phyloP scores from a whole-genome alignment of 2,797 vertebrate species.

The Dicrostonyx torquatus region DNA sequence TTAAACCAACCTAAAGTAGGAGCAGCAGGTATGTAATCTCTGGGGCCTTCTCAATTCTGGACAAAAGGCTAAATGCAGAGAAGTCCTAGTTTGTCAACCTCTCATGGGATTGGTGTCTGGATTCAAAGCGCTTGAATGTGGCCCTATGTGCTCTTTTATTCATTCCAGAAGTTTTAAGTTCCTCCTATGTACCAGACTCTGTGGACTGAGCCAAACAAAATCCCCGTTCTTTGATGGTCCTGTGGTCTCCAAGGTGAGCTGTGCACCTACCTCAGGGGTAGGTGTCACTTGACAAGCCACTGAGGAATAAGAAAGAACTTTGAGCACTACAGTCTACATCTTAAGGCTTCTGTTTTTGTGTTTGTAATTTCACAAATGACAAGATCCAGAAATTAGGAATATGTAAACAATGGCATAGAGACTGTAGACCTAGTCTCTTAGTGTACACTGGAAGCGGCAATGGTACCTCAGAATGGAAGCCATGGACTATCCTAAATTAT shows the following conservation, averaged over 20 bases:
- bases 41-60: constrained; percentile 55
- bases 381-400: constrained; percentile 25
- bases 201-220: not conserved
- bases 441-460: not conserved
- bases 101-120: constrained; percentile 2
- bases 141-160: not conserved
- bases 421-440: not conserved
- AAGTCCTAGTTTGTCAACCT: constrained; percentile 10
- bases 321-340: not conserved
- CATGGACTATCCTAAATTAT: not conserved
- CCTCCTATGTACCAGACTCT: not conserved
- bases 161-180: not conserved
- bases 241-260: not conserved
- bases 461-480: not conserved
- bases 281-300: not conserved
- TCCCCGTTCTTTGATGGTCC: not conserved
- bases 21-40: constrained; percentile 43
- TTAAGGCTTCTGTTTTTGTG: constrained; percentile 7
- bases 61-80: constrained; percentile 60
- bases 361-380: not conserved
- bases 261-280: not conserved
- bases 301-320: not conserved
- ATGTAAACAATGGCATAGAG: not conserved
- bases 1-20: constrained; percentile 58
- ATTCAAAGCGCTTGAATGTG: not conserved